Evolutionary conservation across 2,113 vertebrate species (phyloP).

Genomic region (Xiphophorus hellerii): DNA sequence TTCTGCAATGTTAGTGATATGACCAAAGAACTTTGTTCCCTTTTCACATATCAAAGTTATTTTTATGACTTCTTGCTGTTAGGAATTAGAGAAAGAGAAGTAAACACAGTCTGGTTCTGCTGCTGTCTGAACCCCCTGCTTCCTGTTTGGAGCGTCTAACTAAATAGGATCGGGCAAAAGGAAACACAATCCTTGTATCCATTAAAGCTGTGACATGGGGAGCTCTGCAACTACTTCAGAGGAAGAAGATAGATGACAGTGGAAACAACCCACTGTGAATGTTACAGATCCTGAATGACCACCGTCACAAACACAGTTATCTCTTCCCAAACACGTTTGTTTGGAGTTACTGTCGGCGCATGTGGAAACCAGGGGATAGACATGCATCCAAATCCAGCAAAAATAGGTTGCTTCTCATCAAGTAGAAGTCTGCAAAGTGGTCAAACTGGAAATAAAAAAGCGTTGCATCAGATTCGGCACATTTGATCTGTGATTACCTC

Average conservation of each 20-base stretch:
- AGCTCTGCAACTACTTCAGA: slow-evolving; percentile 25
- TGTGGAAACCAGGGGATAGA: slow-evolving; percentile 25
- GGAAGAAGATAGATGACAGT: slow-evolving; percentile 19
- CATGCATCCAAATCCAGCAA: slow-evolving; percentile 7
- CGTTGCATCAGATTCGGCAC: slow-evolving; percentile 3
- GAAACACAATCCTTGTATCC: slow-evolving; percentile 38
- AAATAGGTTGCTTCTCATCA: slow-evolving; percentile 33
- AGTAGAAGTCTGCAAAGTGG: slow-evolving; percentile 4
- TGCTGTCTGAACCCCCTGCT: slow-evolving; percentile 4
- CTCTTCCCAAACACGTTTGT: slow-evolving; percentile 44
- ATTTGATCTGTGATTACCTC: slow-evolving; percentile 48
- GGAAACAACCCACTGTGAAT: slow-evolving; percentile 42
- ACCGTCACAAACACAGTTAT: slow-evolving; percentile 44
- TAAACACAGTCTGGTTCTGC: slow-evolving; percentile 6
- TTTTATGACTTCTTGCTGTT: background rate
- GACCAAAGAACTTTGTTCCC: background rate
- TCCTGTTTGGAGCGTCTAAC: slow-evolving; percentile 11
- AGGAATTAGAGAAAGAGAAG: background rate
- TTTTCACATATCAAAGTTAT: background rate
- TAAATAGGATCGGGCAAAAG: slow-evolving; percentile 16
- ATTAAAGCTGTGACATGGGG: slow-evolving; percentile 38
- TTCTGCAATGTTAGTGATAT: background rate
- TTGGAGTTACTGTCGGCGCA: slow-evolving; percentile 28
- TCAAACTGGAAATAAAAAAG: slow-evolving; percentile 22
- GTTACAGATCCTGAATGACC: slow-evolving; percentile 43